Evolutionary conservation across 2,888 invertebrate genomes (phyloP), one percentile per base, ranked within the genome.

Genomic region (Aphrophora alni): DNA sequence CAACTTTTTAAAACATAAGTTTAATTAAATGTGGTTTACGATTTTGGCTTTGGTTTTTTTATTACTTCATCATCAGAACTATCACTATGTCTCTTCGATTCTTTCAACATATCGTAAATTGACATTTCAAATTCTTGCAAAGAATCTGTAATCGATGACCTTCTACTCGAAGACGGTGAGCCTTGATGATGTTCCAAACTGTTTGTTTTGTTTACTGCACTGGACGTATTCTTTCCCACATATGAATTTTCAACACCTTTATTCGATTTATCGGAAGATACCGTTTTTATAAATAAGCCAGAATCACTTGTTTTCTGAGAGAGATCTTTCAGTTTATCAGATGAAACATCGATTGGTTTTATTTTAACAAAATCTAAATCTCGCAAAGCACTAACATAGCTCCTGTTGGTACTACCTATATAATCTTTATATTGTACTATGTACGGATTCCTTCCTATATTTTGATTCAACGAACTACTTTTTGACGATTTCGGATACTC

Each of bases 91-190:
- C 72, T 81, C 59, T 77, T 77, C 0, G 81, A 81, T 75, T 81
- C 78, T 72, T 81, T 77, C 25, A 81, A 44, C 81, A 81, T 81
- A 26, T 81, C 81, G 24, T 81, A 81, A 44, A 81, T 81, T 24
- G 78, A 75, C 71, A 77, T 78, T 81, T 81, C 81, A 68, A 81
- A 81, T 69, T 81, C 81, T 51, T 81, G 81, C 14, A 81, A 51
- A n/a, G 81, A 81, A 72, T 81, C 81, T 10, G 81, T 81, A 33
- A 81, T 75, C 0, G 81, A 81, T 28, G 81, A 81, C 24, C 75
- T 69, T 21, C 81, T 70, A 33, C 81, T 81, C 4, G 78, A 79
- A 26, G 68, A 14, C 8, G 44, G 25, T 0, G 78, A 79, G 21
- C 72, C 28, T 68, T 79, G 59, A 21, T 59, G n/a, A 14, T 59